Percentiles rank a stretch among this genome's conserved stretches.
These are phyloP conservation scores for Parus major DNA, from an alignment of 2,113 vertebrate genomes.

Conservation along the genomic window DNA sequence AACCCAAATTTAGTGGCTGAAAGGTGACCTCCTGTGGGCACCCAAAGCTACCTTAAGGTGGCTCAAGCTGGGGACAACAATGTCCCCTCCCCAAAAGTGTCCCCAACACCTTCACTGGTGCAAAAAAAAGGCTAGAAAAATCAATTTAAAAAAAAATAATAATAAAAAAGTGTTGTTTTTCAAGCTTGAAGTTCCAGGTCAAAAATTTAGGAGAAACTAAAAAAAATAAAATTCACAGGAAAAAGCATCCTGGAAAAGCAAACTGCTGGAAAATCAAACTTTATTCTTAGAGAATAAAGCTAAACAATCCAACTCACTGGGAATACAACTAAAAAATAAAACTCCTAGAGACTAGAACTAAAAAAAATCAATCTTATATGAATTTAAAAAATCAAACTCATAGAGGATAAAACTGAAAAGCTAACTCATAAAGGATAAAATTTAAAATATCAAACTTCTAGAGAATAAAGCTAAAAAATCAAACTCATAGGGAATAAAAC, in stretches of 20 bases:
- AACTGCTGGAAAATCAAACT: not conserved
- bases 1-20: not conserved
- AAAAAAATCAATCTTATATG: too few species aligned
- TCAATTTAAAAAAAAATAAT: not conserved
- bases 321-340: not conserved
- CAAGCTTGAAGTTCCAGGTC: not conserved
- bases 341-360: not conserved
- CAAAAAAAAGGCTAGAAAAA: not conserved
- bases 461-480: not conserved
- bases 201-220: accelerated
- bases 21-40: conserved; percentile 9
- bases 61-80: not conserved
- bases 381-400: not conserved
- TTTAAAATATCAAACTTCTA: not conserved
- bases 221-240: accelerated
- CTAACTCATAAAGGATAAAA: not conserved
- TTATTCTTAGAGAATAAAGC: not conserved
- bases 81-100: not conserved
- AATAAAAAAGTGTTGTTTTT: not conserved
- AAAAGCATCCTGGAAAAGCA: not conserved
- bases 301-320: accelerated
- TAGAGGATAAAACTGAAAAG: not conserved
- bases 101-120: not conserved
- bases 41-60: not conserved
- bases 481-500: not conserved